These are phyloP conservation scores for Labeo catla DNA, from an alignment of 2,113 vertebrate genomes.

Conservation along the genomic window DNA sequence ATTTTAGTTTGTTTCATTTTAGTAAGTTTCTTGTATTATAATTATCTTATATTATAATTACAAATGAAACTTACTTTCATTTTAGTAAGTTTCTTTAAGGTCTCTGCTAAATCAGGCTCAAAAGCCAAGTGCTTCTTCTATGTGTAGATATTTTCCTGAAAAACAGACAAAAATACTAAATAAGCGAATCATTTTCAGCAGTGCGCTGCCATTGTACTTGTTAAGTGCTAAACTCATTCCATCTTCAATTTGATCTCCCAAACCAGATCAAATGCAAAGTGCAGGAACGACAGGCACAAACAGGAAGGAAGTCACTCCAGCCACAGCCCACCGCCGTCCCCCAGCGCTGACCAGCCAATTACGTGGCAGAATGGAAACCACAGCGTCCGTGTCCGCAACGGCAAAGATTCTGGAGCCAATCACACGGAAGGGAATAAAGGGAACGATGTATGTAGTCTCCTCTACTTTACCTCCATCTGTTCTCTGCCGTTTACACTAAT, in stretches of 20 bases:
- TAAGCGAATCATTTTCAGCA: too few relatives aligned
- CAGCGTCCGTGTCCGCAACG: slow-evolving; percentile 83
- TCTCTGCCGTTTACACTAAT: slow-evolving; percentile 49
- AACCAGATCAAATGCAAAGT: slow-evolving; percentile 80
- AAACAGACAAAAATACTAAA: too few relatives aligned
- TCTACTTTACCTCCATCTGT: slow-evolving; percentile 65
- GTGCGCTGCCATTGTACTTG: too few relatives aligned
- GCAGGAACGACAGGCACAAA: slow-evolving; percentile 82
- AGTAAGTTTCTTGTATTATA: too few relatives aligned
- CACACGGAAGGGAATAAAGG: slow-evolving; percentile 78
- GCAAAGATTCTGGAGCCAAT: slow-evolving; percentile 80
- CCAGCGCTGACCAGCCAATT: slow-evolving; percentile 78
- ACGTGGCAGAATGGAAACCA: slow-evolving; percentile 91
- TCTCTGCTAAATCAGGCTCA: too few relatives aligned
- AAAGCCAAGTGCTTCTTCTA: too few relatives aligned
- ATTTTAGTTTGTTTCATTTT: too few relatives aligned
- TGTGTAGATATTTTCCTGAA: too few relatives aligned
- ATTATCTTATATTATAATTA: too few relatives aligned
- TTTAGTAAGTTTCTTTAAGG: too few relatives aligned
- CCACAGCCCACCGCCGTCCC: slow-evolving; percentile 79
- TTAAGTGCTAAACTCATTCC: not conserved
- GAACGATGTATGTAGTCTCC: slow-evolving; percentile 92
- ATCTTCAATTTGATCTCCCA: slow-evolving; percentile 7
- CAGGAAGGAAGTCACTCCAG: slow-evolving; percentile 79
- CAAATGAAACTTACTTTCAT: too few relatives aligned